Percentiles rank a stretch among this genome's conserved stretches.
Conservation (phyloP, 2,113 vertebrate species). For the Castor canadensis region DNA sequence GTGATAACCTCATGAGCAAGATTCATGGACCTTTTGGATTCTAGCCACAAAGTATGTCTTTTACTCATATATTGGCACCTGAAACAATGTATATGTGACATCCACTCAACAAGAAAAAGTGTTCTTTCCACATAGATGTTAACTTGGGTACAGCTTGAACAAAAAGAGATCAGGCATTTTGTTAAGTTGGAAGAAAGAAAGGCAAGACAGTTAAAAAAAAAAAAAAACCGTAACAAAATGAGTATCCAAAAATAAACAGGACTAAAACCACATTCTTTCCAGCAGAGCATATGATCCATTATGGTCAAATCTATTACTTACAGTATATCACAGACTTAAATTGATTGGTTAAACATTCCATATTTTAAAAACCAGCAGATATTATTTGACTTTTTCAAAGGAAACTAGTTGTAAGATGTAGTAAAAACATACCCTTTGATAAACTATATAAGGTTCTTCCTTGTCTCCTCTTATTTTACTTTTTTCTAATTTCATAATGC, state of each 20-base stretch:
- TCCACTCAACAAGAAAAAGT: not conserved
- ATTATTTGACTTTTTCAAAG: not conserved
- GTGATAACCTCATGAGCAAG: not conserved
- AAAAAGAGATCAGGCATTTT: not conserved
- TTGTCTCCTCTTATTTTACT: not conserved
- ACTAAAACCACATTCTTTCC: not conserved
- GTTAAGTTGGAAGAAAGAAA: not conserved
- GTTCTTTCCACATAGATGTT: not conserved
- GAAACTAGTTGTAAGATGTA: not conserved
- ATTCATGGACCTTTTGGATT: not conserved
- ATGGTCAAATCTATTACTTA: not conserved
- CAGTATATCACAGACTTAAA: not conserved
- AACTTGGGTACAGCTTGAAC: not conserved
- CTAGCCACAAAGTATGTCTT: not conserved
- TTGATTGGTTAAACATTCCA: not conserved
- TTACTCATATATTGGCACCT: not conserved
- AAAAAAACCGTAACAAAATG: not conserved
- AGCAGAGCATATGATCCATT: not conserved
- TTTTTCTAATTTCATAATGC: not conserved
- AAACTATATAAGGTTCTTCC: not conserved
- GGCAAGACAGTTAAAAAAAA: not conserved
- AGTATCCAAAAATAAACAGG: not conserved
- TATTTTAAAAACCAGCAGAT: not conserved
- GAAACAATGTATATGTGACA: not conserved
- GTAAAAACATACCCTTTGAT: not conserved